Conservation (phyloP, 2,888 invertebrate species). For the Sclerodermus sp. region DNA sequence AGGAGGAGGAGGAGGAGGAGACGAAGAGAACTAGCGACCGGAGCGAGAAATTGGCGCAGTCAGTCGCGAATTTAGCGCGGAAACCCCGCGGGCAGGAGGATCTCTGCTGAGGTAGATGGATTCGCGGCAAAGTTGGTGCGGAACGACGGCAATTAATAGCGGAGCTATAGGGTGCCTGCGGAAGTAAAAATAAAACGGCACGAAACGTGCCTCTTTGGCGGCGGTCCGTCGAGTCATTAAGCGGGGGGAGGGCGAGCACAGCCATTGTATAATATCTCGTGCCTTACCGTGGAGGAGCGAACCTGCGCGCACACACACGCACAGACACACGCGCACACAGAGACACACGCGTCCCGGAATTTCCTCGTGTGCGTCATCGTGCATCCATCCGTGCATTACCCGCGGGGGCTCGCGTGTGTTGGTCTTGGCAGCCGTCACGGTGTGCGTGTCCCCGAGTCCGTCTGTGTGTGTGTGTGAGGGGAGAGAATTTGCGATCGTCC, state of each 20-base stretch:
- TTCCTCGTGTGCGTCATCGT: too few species aligned
- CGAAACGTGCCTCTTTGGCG: slow-evolving; percentile 49
- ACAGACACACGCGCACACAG: too few species aligned
- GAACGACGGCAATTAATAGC: slow-evolving; percentile 55
- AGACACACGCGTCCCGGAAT: too few species aligned
- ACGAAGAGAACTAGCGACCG: background rate
- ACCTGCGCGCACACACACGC: too few species aligned
- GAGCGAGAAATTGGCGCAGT: slow-evolving; percentile 24
- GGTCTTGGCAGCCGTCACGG: too few species aligned
- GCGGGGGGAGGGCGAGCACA: slow-evolving; percentile 16
- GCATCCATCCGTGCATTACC: too few species aligned
- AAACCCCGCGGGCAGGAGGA: slow-evolving; percentile 26
- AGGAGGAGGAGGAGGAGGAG: too few species aligned
- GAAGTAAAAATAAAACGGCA: slow-evolving; percentile 54
- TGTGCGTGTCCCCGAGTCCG: too few species aligned
- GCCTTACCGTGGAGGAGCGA: too few species aligned
- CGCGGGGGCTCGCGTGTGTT: too few species aligned
- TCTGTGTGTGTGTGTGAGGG: too few species aligned
- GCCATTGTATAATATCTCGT: slow-evolving; percentile 48
- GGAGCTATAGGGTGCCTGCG: slow-evolving; percentile 52
- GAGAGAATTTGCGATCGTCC: slow-evolving; percentile 5
- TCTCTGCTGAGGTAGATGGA: slow-evolving; percentile 38
- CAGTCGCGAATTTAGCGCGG: slow-evolving; percentile 28
- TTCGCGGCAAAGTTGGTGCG: slow-evolving; percentile 51
- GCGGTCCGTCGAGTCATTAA: slow-evolving; percentile 51